A percentile compares a stretch with the other conserved stretches of the same genome.
phyloP scores from a whole-genome alignment of 2,888 invertebrate species.

The Sesamia inferens region DNA sequence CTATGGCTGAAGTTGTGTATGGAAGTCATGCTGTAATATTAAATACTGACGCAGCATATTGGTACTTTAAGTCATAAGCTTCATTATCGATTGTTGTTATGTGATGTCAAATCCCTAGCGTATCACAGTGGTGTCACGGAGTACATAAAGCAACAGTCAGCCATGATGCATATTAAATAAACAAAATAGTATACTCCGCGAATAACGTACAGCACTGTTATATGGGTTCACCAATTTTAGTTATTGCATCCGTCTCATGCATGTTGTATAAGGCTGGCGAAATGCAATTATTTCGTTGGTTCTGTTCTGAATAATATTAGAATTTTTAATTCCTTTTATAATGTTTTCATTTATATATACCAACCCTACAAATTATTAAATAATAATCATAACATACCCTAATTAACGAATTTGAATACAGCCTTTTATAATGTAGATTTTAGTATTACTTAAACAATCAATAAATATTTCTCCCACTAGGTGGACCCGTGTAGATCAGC shows the following conservation, averaged over 20 bases:
- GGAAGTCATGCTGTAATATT: not conserved
- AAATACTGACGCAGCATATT: not conserved
- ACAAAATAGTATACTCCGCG: slow-evolving; percentile 64
- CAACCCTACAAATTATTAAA: too few species aligned
- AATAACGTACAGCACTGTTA: slow-evolving; percentile 34
- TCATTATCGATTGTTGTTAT: not conserved
- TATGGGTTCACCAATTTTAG: slow-evolving; percentile 62
- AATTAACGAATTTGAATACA: too few species aligned
- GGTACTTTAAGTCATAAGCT: not conserved
- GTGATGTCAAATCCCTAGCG: not conserved
- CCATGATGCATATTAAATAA: slow-evolving; percentile 65
- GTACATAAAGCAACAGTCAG: slow-evolving; percentile 35
- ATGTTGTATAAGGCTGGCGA: slow-evolving; percentile 70
- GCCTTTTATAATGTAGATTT: too few species aligned
- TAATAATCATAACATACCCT: too few species aligned
- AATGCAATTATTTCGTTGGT: slow-evolving; percentile 72
- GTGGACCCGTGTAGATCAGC: too few species aligned
- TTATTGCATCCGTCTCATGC: slow-evolving; percentile 74
- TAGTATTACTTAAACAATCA: too few species aligned
- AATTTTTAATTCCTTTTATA: slow-evolving; percentile 41
- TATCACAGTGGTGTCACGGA: not conserved
- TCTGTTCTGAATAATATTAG: slow-evolving; percentile 60
- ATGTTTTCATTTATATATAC: not conserved
- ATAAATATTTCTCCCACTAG: too few species aligned
- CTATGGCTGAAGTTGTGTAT: not conserved